A percentile compares a stretch with the other conserved stretches of the same genome.
phyloP scores from a whole-genome alignment of 2,797 vertebrate genomes.

The Chromobotia macracanthus region DNA sequence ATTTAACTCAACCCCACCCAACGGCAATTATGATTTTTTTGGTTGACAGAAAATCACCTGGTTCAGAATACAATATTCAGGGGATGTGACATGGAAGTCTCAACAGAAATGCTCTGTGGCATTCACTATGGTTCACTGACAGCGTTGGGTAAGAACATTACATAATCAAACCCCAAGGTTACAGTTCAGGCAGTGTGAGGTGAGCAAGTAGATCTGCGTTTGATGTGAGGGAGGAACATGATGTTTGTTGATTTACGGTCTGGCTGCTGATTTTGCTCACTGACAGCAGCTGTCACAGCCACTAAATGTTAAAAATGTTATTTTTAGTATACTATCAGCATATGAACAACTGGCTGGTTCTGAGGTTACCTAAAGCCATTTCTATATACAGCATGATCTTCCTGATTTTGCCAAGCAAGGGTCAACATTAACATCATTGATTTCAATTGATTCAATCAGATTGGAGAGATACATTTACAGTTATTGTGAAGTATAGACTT shows the following conservation, averaged over 20 bases:
- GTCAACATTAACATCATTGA: too few species aligned
- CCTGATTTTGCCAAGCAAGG: too few species aligned
- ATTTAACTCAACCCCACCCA: neutral
- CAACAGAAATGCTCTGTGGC: constrained; percentile 29
- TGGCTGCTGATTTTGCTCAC: constrained; percentile 5
- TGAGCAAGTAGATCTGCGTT: constrained; percentile 17
- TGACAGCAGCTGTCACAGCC: constrained; percentile 16
- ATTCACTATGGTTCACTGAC: constrained; percentile 37
- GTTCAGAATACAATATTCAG: neutral
- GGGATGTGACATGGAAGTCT: constrained; percentile 21
- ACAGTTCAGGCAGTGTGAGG: constrained; percentile 2
- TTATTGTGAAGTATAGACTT: too few species aligned
- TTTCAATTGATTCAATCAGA: too few species aligned
- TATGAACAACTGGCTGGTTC: neutral
- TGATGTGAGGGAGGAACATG: constrained; percentile 20
- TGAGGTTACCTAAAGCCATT: neutral
- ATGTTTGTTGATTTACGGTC: constrained; percentile 11
- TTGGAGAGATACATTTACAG: too few species aligned
- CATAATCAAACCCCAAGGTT: constrained; percentile 42
- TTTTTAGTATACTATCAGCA: constrained; percentile 12
- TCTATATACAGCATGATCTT: neutral
- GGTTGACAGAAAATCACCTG: neutral
- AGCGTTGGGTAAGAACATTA: constrained; percentile 29
- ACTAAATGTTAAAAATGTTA: constrained; percentile 7
- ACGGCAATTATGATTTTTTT: neutral